Evolutionary conservation across 2,113 vertebrate genomes (phyloP).

Genomic region (Origma solitaria): DNA sequence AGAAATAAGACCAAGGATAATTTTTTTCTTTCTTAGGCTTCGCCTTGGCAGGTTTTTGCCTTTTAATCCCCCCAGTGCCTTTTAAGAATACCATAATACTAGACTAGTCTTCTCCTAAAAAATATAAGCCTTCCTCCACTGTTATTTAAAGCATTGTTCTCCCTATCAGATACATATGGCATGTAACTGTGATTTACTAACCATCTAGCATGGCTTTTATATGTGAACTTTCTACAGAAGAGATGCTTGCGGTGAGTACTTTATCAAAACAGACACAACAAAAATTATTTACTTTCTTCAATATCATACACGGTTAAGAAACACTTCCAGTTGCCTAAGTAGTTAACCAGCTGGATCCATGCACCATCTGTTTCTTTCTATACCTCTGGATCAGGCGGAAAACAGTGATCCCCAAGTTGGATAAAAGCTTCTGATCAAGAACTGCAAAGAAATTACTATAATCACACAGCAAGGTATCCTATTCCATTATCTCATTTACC

Average conservation of each 20-base stretch:
- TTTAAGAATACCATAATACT: not conserved
- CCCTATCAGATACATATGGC: not conserved
- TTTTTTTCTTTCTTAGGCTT: not conserved
- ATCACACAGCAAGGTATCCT: not conserved
- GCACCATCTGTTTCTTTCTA: not conserved
- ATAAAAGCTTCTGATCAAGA: not conserved
- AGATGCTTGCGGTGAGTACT: not conserved
- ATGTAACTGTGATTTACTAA: not conserved
- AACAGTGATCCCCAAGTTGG: not conserved
- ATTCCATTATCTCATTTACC: not conserved
- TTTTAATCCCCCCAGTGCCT: not conserved
- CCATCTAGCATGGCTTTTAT: not conserved
- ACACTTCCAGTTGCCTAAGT: not conserved
- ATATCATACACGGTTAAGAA: not conserved
- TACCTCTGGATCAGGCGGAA: not conserved
- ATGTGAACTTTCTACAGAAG: not conserved
- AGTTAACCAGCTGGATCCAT: not conserved
- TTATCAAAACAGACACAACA: not conserved
- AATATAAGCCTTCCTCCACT: not conserved
- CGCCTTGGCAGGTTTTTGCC: not conserved
- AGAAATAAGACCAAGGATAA: not conserved
- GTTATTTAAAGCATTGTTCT: not conserved
- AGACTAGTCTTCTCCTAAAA: not conserved
- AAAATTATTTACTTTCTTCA: not conserved
- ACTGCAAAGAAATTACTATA: not conserved